Evolutionary conservation across 2,113 vertebrate species (phyloP).

Genomic region (Zeus faber): DNA sequence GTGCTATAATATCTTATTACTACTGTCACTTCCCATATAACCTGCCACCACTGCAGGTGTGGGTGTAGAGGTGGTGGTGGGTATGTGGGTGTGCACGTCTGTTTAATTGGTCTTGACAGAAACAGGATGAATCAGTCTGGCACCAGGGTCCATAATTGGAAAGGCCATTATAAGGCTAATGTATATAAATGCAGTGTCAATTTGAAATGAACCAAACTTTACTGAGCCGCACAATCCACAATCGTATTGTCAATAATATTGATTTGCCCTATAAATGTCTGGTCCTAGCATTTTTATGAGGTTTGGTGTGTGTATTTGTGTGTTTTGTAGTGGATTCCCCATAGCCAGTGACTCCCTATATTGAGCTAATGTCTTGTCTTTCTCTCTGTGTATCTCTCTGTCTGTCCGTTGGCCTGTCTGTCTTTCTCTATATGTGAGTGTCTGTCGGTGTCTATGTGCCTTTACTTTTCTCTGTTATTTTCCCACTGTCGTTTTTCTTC

Average conservation of each 20-base stretch:
- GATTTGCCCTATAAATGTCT: too few species aligned
- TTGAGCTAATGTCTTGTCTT: constrained; percentile 74
- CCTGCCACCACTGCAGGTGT: constrained; percentile 11
- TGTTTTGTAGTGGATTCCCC: constrained; percentile 65
- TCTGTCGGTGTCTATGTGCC: constrained; percentile 34
- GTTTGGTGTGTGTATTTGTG: constrained; percentile 44
- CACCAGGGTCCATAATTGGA: neutral
- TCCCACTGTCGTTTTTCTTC: constrained; percentile 8
- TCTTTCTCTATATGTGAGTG: constrained; percentile 60
- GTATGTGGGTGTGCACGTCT: constrained; percentile 19
- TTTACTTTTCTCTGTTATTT: constrained; percentile 33
- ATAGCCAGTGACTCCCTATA: constrained; percentile 58
- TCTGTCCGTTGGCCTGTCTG: constrained; percentile 31
- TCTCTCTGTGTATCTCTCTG: constrained; percentile 68
- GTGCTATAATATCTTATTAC: too few species aligned
- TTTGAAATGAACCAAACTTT: neutral
- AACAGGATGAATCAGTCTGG: neutral
- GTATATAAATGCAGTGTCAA: neutral
- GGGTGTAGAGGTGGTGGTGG: constrained; percentile 36
- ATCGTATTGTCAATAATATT: too few species aligned
- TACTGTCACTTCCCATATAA: too few species aligned
- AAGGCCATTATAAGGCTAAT: neutral
- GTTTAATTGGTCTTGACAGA: constrained; percentile 3
- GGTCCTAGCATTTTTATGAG: constrained; percentile 5
- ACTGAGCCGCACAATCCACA: too few species aligned